These are phyloP conservation scores for Echeneis naucrates DNA, from an alignment of 2,797 vertebrate species.

Conservation along the genomic window DNA sequence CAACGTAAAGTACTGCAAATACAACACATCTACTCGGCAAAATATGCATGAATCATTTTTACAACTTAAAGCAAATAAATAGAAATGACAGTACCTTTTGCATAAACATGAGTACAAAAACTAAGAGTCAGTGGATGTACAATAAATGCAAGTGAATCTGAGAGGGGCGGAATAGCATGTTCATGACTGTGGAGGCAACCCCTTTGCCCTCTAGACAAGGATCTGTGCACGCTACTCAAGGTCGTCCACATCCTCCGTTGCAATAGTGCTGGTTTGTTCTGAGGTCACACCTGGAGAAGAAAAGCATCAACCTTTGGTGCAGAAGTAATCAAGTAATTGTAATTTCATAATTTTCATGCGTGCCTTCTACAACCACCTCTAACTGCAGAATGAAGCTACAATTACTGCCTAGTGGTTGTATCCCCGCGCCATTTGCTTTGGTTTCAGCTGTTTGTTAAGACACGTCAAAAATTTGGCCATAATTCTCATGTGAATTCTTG, in stretches of 20 bases:
- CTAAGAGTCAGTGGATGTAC: constrained; percentile 75
- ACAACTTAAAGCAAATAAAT: constrained; percentile 76
- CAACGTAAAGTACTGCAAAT: constrained; percentile 41
- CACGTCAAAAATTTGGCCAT: too few species aligned
- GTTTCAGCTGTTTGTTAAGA: too few species aligned
- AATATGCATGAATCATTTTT: constrained; percentile 27
- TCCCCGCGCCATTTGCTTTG: too few species aligned
- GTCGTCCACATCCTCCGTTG: constrained; percentile 79
- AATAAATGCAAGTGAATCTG: constrained; percentile 60
- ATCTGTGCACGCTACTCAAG: constrained; percentile 70
- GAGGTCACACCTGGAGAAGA: constrained; percentile 80
- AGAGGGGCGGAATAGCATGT: constrained; percentile 40
- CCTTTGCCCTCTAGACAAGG: background rate
- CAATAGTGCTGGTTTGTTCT: constrained; percentile 82
- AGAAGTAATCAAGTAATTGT: background rate
- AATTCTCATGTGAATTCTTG: too few species aligned
- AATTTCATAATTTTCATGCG: background rate
- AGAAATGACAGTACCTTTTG: constrained; percentile 63
- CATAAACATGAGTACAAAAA: constrained; percentile 77
- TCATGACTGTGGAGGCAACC: constrained; percentile 33
- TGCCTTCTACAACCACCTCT: too few species aligned
- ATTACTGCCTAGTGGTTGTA: too few species aligned
- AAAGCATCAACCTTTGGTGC: background rate
- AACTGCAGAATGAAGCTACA: too few species aligned
- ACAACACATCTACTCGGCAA: constrained; percentile 57